Evolutionary conservation across 2,797 vertebrate genomes (phyloP).

Genomic region (Cygnus olor): DNA sequence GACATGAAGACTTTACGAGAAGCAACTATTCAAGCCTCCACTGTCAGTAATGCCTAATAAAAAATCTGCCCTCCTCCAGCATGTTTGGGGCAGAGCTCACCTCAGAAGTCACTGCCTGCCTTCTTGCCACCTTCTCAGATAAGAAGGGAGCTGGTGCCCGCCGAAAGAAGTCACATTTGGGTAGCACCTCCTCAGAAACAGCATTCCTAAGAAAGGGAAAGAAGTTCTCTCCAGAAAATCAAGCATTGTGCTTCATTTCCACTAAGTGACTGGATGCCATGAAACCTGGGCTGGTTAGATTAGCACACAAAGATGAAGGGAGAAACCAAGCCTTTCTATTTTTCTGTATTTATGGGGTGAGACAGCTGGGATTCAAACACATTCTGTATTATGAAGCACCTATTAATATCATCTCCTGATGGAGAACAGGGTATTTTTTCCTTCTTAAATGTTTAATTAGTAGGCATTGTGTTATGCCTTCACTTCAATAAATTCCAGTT

Average conservation of each 20-base stretch:
- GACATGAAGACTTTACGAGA: neutral
- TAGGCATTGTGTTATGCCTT: constrained; percentile 29
- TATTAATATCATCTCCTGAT: constrained; percentile 53
- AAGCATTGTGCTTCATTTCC: constrained; percentile 4
- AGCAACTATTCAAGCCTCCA: neutral
- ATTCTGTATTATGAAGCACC: constrained; percentile 40
- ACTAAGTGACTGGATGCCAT: neutral
- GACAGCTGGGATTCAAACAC: constrained; percentile 54
- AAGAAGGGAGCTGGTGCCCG: neutral
- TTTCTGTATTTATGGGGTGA: constrained; percentile 6
- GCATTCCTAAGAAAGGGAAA: neutral
- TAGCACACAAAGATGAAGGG: neutral
- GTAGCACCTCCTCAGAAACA: neutral
- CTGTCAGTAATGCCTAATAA: fast-evolving
- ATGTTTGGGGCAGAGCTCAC: neutral
- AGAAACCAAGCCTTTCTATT: constrained; percentile 29
- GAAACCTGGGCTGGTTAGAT: constrained; percentile 14
- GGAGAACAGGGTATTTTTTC: constrained; percentile 44
- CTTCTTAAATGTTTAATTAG: constrained; percentile 53
- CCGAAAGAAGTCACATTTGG: neutral
- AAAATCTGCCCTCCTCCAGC: neutral
- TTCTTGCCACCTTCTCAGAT: neutral
- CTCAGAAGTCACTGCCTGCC: neutral
- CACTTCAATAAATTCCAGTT: constrained; percentile 56
- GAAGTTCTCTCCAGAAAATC: neutral